These are phyloP conservation scores for Steatornis caripensis DNA, from an alignment of 2,113 vertebrate species.

Conservation along the genomic window DNA sequence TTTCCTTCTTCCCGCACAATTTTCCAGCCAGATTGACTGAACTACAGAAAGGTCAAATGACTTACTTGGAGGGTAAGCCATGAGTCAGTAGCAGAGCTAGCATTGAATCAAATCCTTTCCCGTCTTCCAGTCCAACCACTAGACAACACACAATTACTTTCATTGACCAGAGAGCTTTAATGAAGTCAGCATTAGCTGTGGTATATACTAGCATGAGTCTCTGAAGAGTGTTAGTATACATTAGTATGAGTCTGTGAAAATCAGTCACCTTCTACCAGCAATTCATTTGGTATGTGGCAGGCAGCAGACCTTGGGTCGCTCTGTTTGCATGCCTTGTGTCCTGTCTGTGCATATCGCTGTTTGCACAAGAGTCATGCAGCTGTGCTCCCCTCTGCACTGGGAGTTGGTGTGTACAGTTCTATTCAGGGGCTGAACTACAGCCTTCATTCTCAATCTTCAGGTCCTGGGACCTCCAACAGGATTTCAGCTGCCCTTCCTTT, in stretches of 20 bases:
- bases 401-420: not conserved
- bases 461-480: not conserved
- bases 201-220: not conserved
- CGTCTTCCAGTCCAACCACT: constrained; percentile 15
- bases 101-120: constrained; percentile 42
- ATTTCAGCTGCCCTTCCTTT: not conserved
- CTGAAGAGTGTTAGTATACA: not conserved
- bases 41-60: constrained; percentile 61
- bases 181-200: not conserved
- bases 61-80: constrained; percentile 54
- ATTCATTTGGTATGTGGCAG: not conserved
- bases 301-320: not conserved
- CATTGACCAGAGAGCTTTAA: constrained; percentile 15
- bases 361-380: not conserved
- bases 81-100: constrained; percentile 61
- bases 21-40: constrained; percentile 59
- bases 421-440: not conserved
- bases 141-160: constrained; percentile 12
- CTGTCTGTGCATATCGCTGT: not conserved
- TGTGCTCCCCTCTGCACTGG: not conserved
- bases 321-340: not conserved
- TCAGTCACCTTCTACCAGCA: not conserved
- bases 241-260: not conserved
- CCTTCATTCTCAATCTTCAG: rapidly evolving
- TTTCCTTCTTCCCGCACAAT: constrained; percentile 27